phyloP scores from a whole-genome alignment of 92 coral and sea anemone species.

The Chrysogorgia sp. region DNA sequence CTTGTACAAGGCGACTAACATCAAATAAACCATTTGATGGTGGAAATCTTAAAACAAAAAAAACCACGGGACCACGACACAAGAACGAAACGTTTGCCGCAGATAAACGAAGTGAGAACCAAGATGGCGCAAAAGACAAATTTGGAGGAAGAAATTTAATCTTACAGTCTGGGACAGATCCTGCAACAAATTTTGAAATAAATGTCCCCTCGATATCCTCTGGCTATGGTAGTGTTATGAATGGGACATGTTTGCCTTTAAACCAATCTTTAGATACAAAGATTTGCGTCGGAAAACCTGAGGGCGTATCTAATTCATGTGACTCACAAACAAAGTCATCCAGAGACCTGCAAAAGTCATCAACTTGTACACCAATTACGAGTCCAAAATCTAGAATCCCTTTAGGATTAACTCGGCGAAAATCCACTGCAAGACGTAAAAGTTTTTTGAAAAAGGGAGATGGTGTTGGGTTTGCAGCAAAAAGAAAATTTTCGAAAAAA shows the following conservation, averaged over 20 bases:
- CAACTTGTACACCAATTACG: background rate
- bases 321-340: background rate
- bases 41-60: too few species aligned
- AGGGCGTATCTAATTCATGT: background rate
- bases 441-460: slow-evolving; percentile 22
- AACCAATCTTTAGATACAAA: background rate
- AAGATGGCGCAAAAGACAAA: background rate
- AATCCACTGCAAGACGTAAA: slow-evolving; percentile 3
- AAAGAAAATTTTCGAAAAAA: background rate
- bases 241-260: background rate
- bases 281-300: background rate
- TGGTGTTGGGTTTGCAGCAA: slow-evolving; percentile 4
- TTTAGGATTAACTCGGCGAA: background rate
- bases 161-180: background rate
- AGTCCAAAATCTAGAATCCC: slow-evolving; percentile 8
- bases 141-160: background rate
- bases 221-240: background rate
- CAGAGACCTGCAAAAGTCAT: background rate
- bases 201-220: background rate
- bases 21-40: background rate
- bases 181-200: background rate
- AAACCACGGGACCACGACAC: background rate
- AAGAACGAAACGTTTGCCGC: background rate
- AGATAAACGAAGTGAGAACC: background rate
- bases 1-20: background rate